phyloP scores from a whole-genome alignment of 2,113 vertebrate genomes.

The Falco punctatus region DNA sequence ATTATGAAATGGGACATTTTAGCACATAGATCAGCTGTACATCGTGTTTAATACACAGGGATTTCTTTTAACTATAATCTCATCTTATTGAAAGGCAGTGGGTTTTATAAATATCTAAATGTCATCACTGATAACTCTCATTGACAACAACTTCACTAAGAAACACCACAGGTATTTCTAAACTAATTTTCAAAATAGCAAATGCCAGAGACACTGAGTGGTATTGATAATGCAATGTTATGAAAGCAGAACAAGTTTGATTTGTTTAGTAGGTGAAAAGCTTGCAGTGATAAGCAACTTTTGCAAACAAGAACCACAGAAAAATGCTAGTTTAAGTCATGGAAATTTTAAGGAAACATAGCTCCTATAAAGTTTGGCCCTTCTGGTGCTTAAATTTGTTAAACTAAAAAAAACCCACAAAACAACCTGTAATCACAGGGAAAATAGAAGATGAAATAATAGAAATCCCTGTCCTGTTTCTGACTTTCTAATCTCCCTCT shows the following conservation, averaged over 20 bases:
- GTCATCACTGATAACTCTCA: background rate
- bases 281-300: background rate
- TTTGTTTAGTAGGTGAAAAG: background rate
- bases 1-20: background rate
- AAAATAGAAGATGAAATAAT: background rate
- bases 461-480: background rate
- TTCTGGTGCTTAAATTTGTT: background rate
- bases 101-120: constrained; percentile 2
- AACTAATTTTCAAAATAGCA: constrained; percentile 10
- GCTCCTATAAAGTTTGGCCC: background rate
- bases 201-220: background rate
- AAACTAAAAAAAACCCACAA: background rate
- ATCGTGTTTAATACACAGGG: background rate
- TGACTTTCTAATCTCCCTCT: background rate
- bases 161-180: constrained; percentile 9
- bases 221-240: background rate
- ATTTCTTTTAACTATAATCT: background rate
- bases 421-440: background rate
- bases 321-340: background rate
- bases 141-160: constrained; percentile 5
- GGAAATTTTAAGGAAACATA: background rate
- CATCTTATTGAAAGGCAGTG: background rate
- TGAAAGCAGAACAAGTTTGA: constrained; percentile 1
- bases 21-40: background rate
- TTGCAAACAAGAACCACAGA: background rate